Conservation (phyloP, 92 coral and sea anemone species). For the Metridium senile region DNA sequence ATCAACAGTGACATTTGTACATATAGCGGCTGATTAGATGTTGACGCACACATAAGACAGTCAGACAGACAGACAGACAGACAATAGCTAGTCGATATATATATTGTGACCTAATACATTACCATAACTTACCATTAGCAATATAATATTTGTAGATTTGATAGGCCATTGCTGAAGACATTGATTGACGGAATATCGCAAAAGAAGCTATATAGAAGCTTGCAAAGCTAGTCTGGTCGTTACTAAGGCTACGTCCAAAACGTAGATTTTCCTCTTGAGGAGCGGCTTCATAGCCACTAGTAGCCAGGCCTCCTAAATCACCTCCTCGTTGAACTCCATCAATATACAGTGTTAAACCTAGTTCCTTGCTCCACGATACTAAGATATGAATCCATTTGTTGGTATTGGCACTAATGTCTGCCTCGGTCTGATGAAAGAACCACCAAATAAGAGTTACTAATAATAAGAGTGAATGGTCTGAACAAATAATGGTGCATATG, state of each 20-base stretch:
- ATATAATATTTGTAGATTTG: conserved; percentile 71
- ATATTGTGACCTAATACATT: neutral
- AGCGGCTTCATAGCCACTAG: conserved; percentile 55
- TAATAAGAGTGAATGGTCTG: too few relatives aligned
- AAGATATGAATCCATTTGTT: conserved; percentile 80
- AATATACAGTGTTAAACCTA: conserved; percentile 69
- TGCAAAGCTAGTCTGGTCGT: conserved; percentile 66
- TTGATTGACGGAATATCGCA: conserved; percentile 73
- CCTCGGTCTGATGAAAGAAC: conserved; percentile 62
- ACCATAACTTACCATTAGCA: conserved; percentile 65
- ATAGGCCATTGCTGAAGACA: conserved; percentile 55
- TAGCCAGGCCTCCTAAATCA: conserved; percentile 73
- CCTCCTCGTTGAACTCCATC: conserved; percentile 64
- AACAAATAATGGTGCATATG: neutral
- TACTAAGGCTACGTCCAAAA: conserved; percentile 89
- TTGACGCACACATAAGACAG: too few relatives aligned
- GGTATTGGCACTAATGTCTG: conserved; percentile 49
- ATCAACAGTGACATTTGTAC: too few relatives aligned
- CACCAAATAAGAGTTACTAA: too few relatives aligned
- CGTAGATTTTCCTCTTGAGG: conserved; percentile 60
- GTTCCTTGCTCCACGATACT: conserved; percentile 73
- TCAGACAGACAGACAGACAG: too few relatives aligned
- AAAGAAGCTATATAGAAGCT: conserved; percentile 77
- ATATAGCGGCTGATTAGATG: too few relatives aligned
- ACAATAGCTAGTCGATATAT: conserved; percentile 55